phyloP scores from a whole-genome alignment of 2,113 vertebrate genomes.

The Oreochromis spilurus region DNA sequence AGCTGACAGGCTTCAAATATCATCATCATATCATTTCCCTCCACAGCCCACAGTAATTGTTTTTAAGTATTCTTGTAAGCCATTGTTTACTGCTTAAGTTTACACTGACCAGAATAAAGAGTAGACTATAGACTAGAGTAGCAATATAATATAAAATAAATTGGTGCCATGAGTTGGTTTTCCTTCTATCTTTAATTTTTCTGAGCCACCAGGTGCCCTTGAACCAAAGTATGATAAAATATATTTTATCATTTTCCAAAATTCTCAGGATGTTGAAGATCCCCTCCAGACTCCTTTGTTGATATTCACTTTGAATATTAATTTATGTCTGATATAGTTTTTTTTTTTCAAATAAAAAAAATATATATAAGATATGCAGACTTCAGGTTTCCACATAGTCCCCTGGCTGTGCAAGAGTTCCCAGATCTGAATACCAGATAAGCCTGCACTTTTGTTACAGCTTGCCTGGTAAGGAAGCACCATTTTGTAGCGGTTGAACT shows the following conservation, averaged over 20 bases:
- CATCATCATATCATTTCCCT: neutral
- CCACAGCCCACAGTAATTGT: neutral
- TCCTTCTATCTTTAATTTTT: neutral
- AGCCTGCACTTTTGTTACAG: neutral
- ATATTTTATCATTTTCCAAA: neutral
- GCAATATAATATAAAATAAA: neutral
- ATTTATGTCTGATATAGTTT: neutral
- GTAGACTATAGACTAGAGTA: neutral
- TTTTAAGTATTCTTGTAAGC: neutral
- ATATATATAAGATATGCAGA: neutral
- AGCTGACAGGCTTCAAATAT: neutral
- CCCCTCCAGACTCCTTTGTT: neutral
- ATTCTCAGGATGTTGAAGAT: neutral
- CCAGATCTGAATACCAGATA: neutral
- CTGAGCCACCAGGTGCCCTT: neutral
- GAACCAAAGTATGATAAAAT: neutral
- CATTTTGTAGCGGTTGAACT: neutral
- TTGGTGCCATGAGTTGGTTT: neutral
- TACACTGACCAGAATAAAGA: neutral
- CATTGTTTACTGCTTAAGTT: neutral
- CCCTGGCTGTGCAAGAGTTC: neutral
- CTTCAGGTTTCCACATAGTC: neutral
- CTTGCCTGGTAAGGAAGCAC: neutral
- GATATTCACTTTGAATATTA: neutral
- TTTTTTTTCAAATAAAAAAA: neutral